Evolutionary conservation across 2,797 vertebrate species (phyloP).

Genomic region (Sitta carolinensis): DNA sequence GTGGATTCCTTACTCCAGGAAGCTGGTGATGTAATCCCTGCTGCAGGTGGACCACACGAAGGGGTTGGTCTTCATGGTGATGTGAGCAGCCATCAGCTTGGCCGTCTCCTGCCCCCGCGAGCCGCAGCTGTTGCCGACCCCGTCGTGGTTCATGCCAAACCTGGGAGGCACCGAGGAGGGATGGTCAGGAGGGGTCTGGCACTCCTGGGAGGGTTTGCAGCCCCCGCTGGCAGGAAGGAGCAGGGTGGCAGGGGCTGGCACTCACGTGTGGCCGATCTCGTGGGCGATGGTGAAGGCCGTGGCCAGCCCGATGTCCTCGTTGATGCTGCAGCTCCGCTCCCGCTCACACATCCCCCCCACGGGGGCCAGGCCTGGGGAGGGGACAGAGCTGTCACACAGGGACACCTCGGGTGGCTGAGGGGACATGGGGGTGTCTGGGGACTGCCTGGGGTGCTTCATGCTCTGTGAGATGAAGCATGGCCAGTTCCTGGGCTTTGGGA

Average conservation of each 20-base stretch:
- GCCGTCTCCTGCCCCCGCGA: constrained; percentile 94
- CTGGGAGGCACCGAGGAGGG: constrained; percentile 60
- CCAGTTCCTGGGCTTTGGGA: background rate
- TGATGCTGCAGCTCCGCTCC: constrained; percentile 97
- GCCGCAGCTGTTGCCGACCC: constrained; percentile 93
- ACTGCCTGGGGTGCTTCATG: fast-evolving
- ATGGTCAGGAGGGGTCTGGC: fast-evolving
- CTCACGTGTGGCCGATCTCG: constrained; percentile 86
- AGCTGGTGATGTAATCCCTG: constrained; percentile 98
- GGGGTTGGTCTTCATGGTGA: constrained; percentile 98
- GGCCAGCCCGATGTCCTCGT: constrained; percentile 96
- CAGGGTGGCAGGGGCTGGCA: background rate
- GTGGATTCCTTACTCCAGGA: constrained; percentile 90
- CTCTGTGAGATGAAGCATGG: background rate
- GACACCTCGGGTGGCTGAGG: background rate
- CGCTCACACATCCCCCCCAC: constrained; percentile 98
- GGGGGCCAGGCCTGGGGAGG: constrained; percentile 87
- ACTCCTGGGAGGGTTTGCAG: background rate
- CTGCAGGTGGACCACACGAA: constrained; percentile 98
- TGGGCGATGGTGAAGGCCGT: constrained; percentile 98
- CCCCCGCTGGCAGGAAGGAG: background rate
- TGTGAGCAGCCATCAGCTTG: constrained; percentile 98
- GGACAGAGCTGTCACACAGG: background rate
- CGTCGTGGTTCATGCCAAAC: constrained; percentile 98
- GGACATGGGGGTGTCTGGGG: fast-evolving